Evolutionary conservation across 2,797 vertebrate species (phyloP), one percentile per base, ranked within the genome.

Genomic region (Linurgus olivaceus): DNA sequence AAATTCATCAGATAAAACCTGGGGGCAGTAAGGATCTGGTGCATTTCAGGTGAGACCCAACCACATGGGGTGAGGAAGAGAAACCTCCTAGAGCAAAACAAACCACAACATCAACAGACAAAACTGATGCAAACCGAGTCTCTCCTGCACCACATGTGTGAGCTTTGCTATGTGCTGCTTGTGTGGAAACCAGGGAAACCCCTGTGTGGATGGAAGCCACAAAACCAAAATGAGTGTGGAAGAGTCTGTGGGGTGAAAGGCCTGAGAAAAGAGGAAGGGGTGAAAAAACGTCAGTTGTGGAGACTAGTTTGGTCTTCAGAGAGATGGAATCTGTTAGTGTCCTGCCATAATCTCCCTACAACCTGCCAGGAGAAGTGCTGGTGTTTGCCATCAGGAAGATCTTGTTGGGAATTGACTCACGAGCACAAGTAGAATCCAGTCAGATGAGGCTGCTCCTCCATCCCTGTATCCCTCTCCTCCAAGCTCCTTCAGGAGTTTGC

Each of bases 31-130:
- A 78, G 57, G 45, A 77, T 74, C 65, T 50, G 42, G 52, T 67
- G 54, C 48, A 10, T 45, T 82, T 90, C 90, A 94, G 77, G 63
- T 76, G 42, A 88, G 52, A 52, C 4, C 3, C 33, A 59, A 54
- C 57, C 71, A 44, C 77, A 55, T 0, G 15, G 50, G 42, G 2
- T 45, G 71, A 92, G 37, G 51, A 73, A 89, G 48, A 82, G 20
- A 68, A 96, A 83, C 28, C 78, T 79, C 81, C 63, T 25, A 66
- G 55, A 86, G 52, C 77, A 87, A 76, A 54, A 62, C 57, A 94
- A 96, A 95, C 90, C 93, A 94, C 92, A 94, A 6, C 1, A 13
- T 63, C 92, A 95, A 91, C 92, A 94, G 88, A 59, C 45, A 93
- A 74, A 94, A 77, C 92, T 90, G 90, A 38, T 52, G 62, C 62